Evolutionary conservation across 1,140 invertebrate species (phyloP).

Genomic region (Drusus annulatus): DNA sequence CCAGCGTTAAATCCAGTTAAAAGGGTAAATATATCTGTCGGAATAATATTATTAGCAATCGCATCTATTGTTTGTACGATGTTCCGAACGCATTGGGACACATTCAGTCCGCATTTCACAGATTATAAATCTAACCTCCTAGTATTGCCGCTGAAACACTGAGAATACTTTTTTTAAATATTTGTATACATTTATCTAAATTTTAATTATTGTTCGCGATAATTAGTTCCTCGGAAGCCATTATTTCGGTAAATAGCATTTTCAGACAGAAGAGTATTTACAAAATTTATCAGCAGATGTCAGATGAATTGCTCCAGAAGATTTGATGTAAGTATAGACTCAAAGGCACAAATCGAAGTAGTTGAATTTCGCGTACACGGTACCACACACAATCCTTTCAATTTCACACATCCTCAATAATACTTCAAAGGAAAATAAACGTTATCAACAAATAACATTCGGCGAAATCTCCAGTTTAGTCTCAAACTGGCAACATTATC

Average conservation of each 20-base stretch:
- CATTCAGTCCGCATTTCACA: conserved; percentile 8
- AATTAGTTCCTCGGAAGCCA: conserved; percentile 72
- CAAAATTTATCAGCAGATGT: conserved; percentile 70
- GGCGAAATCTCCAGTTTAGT: conserved; percentile 59
- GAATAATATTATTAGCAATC: conserved; percentile 49
- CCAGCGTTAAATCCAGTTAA: conserved; percentile 6
- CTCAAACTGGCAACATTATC: conserved; percentile 67
- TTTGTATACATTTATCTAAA: conserved; percentile 45
- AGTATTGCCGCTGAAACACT: conserved; percentile 36
- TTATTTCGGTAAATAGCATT: conserved; percentile 72
- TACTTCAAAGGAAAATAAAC: conserved; percentile 64
- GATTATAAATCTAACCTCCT: conserved; percentile 32
- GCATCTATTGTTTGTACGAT: conserved; percentile 46
- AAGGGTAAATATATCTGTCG: conserved; percentile 19
- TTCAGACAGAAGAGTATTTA: conserved; percentile 70
- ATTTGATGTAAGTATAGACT: conserved; percentile 28
- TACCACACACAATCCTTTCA: conserved; percentile 15
- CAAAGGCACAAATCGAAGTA: conserved; percentile 35
- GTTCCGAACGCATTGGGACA: conserved; percentile 15
- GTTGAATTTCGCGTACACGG: conserved; percentile 44
- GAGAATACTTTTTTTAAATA: conserved; percentile 32
- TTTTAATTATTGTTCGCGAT: conserved; percentile 52
- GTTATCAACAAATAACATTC: conserved; percentile 61
- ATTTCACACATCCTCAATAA: conserved; percentile 54
- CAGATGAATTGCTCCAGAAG: conserved; percentile 59